These are phyloP conservation scores for Mechanitis messenoides DNA, from an alignment of 2,888 invertebrate genomes.

Conservation along the genomic window DNA sequence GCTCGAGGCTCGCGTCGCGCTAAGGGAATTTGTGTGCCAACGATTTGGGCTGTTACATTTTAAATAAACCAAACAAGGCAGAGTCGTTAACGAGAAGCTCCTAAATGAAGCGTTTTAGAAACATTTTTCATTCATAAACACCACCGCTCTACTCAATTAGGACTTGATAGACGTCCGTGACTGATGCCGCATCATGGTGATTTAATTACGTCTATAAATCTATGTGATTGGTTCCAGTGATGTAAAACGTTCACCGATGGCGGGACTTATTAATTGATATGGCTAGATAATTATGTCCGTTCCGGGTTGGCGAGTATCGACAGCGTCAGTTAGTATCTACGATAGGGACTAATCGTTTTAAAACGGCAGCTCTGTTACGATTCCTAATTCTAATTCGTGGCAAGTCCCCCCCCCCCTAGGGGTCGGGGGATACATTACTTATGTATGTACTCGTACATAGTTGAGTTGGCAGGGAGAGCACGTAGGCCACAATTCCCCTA, in stretches of 20 bases:
- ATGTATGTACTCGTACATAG: conserved; percentile 51
- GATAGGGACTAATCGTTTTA: conserved; percentile 25
- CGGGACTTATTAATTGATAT: conserved; percentile 12
- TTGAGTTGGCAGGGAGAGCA: conserved; percentile 56
- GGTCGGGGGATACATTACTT: conserved; percentile 54
- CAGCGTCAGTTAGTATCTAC: conserved; percentile 14
- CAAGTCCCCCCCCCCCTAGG: conserved; percentile 47
- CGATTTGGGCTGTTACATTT: conserved; percentile 69
- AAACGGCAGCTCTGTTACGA: conserved; percentile 48
- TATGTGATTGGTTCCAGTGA: conserved; percentile 6
- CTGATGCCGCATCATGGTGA: conserved; percentile 9
- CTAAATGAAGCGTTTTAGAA: conserved; percentile 29
- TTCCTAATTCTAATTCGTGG: conserved; percentile 68
- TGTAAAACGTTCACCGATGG: conserved; percentile 10
- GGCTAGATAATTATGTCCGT: conserved; percentile 9
- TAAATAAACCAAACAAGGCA: conserved; percentile 67
- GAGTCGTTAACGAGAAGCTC: conserved; percentile 59
- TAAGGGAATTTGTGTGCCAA: conserved; percentile 65
- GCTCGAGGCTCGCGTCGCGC: conserved; percentile 52
- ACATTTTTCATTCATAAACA: conserved; percentile 16
- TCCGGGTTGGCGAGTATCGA: conserved; percentile 3
- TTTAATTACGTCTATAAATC: conserved; percentile 13
- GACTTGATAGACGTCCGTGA: conserved; percentile 9
- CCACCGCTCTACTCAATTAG: conserved; percentile 13
- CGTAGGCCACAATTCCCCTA: conserved; percentile 69